These are phyloP conservation scores for Hemibagrus guttatus DNA, from an alignment of 2,797 vertebrate genomes.

Conservation along the genomic window DNA sequence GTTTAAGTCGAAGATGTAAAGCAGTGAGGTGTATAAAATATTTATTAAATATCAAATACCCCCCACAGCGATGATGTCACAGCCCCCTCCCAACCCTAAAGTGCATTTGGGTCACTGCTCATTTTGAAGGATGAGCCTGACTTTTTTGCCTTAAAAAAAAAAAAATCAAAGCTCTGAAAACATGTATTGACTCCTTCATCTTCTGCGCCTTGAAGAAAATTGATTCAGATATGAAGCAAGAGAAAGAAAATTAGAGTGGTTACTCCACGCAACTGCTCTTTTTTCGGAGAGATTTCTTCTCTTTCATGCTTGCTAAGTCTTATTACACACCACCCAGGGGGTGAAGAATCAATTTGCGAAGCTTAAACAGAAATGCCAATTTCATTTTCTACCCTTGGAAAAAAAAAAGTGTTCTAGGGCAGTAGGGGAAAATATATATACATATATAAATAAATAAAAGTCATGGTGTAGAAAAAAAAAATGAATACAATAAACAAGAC, in stretches of 20 bases:
- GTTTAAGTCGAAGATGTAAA: neutral
- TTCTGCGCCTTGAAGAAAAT: constrained; percentile 65
- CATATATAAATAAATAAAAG: constrained; percentile 32
- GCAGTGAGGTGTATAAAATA: neutral
- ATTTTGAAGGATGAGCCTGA: constrained; percentile 74
- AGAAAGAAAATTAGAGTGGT: constrained; percentile 64
- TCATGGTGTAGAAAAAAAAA: constrained; percentile 15
- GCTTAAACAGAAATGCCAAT: constrained; percentile 70
- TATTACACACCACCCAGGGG: constrained; percentile 75
- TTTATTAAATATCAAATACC: constrained; percentile 27
- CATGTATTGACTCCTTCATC: constrained; percentile 65
- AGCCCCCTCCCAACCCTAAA: neutral
- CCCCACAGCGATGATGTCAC: neutral
- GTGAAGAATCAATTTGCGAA: constrained; percentile 73
- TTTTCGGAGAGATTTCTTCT: constrained; percentile 71
- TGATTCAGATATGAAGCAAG: constrained; percentile 59
- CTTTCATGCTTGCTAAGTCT: constrained; percentile 74
- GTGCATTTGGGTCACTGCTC: constrained; percentile 68
- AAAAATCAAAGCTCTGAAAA: constrained; percentile 61
- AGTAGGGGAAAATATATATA: constrained; percentile 36
- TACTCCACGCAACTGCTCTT: constrained; percentile 67
- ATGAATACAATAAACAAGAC: constrained; percentile 45
- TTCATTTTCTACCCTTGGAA: constrained; percentile 60
- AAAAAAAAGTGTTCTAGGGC: constrained; percentile 39
- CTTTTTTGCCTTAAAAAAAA: constrained; percentile 48